Conservation (phyloP, 2,888 invertebrate genomes). For the Rambutsinella grinnellia region DNA sequence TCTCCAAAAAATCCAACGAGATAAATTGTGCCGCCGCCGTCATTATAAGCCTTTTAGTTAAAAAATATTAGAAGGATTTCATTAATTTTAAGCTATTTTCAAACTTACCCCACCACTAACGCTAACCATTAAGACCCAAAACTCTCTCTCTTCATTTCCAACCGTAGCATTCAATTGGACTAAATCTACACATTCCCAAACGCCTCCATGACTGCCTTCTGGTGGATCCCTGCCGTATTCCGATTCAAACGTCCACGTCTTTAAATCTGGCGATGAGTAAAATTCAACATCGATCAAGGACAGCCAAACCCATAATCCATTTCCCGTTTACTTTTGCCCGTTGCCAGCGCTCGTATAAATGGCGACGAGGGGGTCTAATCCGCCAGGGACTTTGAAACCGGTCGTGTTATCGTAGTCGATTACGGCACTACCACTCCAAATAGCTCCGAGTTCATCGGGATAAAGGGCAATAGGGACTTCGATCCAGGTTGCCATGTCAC, state of each 20-base stretch:
- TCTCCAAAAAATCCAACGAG: too few relatives aligned
- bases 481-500: slow-evolving; percentile 72
- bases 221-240: slow-evolving; percentile 53
- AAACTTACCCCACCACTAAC: slow-evolving; percentile 60
- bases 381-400: slow-evolving; percentile 51
- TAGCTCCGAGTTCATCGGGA: slow-evolving; percentile 70
- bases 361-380: slow-evolving; percentile 54
- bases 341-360: slow-evolving; percentile 61
- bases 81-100: too few relatives aligned
- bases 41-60: too few relatives aligned
- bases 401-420: slow-evolving; percentile 55
- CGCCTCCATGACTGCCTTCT: slow-evolving; percentile 58
- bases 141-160: slow-evolving; percentile 13
- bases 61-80: too few relatives aligned
- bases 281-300: slow-evolving; percentile 49
- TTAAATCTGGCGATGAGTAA: slow-evolving; percentile 51
- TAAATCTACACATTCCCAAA: slow-evolving; percentile 64
- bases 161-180: slow-evolving; percentile 31
- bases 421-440: slow-evolving; percentile 60
- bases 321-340: slow-evolving; percentile 10
- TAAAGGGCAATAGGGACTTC: slow-evolving; percentile 71
- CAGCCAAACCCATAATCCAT: slow-evolving; percentile 60
- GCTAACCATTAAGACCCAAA: slow-evolving; percentile 63
- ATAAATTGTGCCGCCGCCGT: too few relatives aligned
- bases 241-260: slow-evolving; percentile 45